Evolutionary conservation across 2,113 vertebrate species (phyloP).

Genomic region (Trogon melanurus): DNA sequence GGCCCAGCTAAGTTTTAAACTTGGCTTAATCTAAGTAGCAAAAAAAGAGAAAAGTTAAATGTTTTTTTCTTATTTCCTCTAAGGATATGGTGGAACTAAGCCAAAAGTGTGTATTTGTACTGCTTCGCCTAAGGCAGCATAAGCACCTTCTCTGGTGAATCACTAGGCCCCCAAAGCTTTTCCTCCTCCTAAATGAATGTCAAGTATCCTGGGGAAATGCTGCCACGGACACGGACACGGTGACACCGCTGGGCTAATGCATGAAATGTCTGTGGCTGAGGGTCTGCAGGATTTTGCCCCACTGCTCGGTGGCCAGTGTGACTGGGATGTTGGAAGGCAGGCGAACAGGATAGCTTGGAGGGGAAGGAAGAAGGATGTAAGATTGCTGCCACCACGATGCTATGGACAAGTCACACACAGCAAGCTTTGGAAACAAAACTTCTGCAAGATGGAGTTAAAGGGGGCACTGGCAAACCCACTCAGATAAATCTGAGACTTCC

Average conservation of each 20-base stretch:
- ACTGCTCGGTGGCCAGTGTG: neutral
- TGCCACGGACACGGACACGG: neutral
- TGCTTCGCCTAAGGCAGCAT: neutral
- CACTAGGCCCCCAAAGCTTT: neutral
- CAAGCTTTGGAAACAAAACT: neutral
- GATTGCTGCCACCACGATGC: neutral
- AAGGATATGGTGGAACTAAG: neutral
- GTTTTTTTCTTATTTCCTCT: neutral
- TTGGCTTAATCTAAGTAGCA: neutral
- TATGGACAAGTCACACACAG: neutral
- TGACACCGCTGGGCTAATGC: neutral
- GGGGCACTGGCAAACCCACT: neutral
- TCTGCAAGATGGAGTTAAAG: neutral
- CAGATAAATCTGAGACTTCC: neutral
- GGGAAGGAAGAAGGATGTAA: neutral
- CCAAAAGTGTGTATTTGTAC: neutral
- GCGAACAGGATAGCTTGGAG: neutral
- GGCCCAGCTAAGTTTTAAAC: neutral
- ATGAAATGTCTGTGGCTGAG: neutral
- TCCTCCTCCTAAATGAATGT: neutral
- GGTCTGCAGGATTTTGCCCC: neutral
- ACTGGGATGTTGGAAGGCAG: neutral
- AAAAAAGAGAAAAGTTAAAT: neutral
- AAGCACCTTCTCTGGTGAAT: neutral
- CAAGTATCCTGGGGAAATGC: neutral